Evolutionary conservation across 2,797 vertebrate species (phyloP).

Genomic region (Acipenser transmontanus): DNA sequence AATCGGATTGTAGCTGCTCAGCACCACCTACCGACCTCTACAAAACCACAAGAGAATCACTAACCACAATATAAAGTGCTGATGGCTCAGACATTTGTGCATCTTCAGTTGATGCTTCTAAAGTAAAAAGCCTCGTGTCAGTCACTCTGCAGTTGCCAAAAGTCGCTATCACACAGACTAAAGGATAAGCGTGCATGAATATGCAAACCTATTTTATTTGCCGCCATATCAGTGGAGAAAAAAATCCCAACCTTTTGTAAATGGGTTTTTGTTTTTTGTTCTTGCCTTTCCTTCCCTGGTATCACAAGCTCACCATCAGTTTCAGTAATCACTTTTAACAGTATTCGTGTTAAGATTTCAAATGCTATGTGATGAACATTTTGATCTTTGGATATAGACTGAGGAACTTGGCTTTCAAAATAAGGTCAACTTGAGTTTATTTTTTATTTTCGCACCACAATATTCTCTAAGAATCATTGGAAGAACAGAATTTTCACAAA

Average conservation of each 20-base stretch:
- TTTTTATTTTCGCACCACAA: conserved; percentile 34
- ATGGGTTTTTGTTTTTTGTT: conserved; percentile 18
- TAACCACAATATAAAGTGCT: conserved; percentile 55
- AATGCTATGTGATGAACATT: conserved; percentile 22
- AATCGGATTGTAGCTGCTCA: conserved; percentile 69
- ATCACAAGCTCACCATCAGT: conserved; percentile 59
- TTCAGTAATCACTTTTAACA: conserved; percentile 19
- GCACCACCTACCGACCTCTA: conserved; percentile 53
- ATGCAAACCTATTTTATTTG: conserved; percentile 78
- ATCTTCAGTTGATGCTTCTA: conserved; percentile 75
- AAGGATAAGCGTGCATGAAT: conserved; percentile 79
- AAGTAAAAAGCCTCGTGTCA: conserved; percentile 66
- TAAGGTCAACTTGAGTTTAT: conserved; percentile 24
- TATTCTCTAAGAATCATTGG: conserved; percentile 41
- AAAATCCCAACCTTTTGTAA: conserved; percentile 38
- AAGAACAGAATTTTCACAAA: conserved; percentile 31
- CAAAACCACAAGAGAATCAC: conserved; percentile 70
- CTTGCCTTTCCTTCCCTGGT: conserved; percentile 51
- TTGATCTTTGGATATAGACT: conserved; percentile 8
- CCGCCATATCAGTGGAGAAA: conserved; percentile 72
- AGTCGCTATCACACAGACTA: conserved; percentile 70
- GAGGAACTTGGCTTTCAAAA: conserved; percentile 10
- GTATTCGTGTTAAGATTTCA: conserved; percentile 22
- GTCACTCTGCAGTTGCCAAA: conserved; percentile 88
- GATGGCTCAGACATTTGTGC: conserved; percentile 65